Percentiles rank a stretch among this genome's conserved stretches.
These are phyloP conservation scores for Drosophila truncata DNA, from an alignment of 1,140 invertebrate genomes.

Conservation along the genomic window DNA sequence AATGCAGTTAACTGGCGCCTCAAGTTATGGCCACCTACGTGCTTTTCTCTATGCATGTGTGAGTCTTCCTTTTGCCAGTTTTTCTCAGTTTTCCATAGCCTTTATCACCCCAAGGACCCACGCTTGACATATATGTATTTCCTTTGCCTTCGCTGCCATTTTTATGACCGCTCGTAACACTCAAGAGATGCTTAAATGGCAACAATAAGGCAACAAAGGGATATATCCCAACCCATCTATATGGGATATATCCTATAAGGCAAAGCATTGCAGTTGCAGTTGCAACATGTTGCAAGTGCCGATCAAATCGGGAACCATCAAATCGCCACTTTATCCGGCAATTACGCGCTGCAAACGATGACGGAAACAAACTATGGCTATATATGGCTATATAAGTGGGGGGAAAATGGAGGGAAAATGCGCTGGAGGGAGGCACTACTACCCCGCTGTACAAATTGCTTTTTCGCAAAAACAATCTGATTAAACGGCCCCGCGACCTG, in stretches of 20 bases:
- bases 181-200: slow-evolving; percentile 53
- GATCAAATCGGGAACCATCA: slow-evolving; percentile 48
- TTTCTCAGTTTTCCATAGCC: background rate
- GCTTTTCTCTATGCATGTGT: slow-evolving; percentile 15
- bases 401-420: background rate
- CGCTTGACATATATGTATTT: slow-evolving; percentile 43
- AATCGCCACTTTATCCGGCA: slow-evolving; percentile 77
- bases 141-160: background rate
- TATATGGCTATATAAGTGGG: background rate
- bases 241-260: background rate
- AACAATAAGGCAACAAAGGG: slow-evolving; percentile 34
- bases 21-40: slow-evolving; percentile 43
- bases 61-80: background rate
- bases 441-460: slow-evolving; percentile 24
- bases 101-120: slow-evolving; percentile 25
- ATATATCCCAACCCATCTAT: slow-evolving; percentile 3
- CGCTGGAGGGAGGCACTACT: background rate
- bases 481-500: slow-evolving; percentile 27
- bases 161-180: slow-evolving; percentile 45
- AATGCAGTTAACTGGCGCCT: slow-evolving; percentile 60
- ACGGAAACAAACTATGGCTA: slow-evolving; percentile 32
- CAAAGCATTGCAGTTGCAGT: slow-evolving; percentile 32
- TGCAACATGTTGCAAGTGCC: slow-evolving; percentile 67
- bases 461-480: slow-evolving; percentile 12
- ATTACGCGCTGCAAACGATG: slow-evolving; percentile 66